Percentiles rank a stretch among this genome's conserved stretches.
phyloP scores from a whole-genome alignment of 2,113 vertebrate genomes.

The Eptesicus fuscus region DNA sequence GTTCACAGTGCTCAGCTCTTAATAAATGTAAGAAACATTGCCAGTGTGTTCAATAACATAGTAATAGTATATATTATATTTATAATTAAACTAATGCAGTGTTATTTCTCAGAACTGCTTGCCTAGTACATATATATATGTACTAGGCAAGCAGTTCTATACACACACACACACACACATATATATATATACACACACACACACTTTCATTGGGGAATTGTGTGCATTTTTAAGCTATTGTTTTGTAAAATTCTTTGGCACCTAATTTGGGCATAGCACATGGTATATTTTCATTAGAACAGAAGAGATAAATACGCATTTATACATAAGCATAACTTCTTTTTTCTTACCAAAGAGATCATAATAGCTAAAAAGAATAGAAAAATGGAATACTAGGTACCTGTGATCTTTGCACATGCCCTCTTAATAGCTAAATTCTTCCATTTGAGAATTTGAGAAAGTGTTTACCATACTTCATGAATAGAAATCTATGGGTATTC shows the following conservation, averaged over 20 bases:
- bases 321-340: neutral
- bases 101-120: neutral
- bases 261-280: neutral
- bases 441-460: conserved; percentile 9
- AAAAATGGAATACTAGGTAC: neutral
- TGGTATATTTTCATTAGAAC: neutral
- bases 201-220: neutral
- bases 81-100: neutral
- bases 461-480: neutral
- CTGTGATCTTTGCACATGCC: neutral
- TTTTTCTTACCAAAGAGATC: neutral
- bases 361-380: conserved; percentile 4
- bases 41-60: neutral
- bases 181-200: neutral
- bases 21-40: neutral
- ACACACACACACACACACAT: too few relatives aligned
- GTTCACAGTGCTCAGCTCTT: neutral
- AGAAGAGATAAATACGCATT: neutral
- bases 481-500: neutral
- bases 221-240: neutral
- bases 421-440: conserved; percentile 35
- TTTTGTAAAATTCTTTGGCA: neutral
- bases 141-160: too few relatives aligned
- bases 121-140: neutral
- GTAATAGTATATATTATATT: neutral